Base-by-base conservation (phyloP, 2,113 vertebrate species). In the Narcine bancroftii region DNA sequence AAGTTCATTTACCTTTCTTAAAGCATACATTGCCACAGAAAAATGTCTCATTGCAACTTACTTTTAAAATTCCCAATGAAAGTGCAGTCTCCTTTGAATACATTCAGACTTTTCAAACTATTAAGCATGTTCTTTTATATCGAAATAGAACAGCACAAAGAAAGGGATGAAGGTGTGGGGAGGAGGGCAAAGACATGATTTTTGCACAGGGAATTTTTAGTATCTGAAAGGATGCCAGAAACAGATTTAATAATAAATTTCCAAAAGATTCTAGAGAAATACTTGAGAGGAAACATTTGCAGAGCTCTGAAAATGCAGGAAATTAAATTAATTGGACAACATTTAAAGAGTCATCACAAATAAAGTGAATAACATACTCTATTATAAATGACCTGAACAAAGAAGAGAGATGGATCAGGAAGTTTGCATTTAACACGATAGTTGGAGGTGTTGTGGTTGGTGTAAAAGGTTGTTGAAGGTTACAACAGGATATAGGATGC, bases 1-100 rank as follows among this genome's bases (percentile, higher is more conserved):
- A 91, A 91, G 60, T 91, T 91, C 89, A 91, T 69, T 91, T 33
- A 91, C 60, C 89, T 91, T 45, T 91, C 87, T 45, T 39, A 91
- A 66, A 91, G 11, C 10, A 33, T 13, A 66, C 63, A 69, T 66
- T 71, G 13, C 65, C 66, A 45, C 89, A 91, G 89, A 91, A 47
- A 39, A 71, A 11, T 71, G 63, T 91, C 65, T 71, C 26, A 69
- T 42, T 71, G 42, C 89, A 91, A 42, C 47, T 91, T 65, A 89
- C 36, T 56, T 10, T 10, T 33, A 91, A 45, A 91, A 91, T 45
- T 91, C 66, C 42, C 42, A 2, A 21, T 17, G 13, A 91, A 91
- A 91, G 81, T 36, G 56, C 33, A 36, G 50, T 36, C 33, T 6
- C n/a, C 9, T 5, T 69, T 21, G 45, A 83, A 29, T 45, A 10